These are phyloP conservation scores for Leucosticte australis DNA, from an alignment of 2,113 vertebrate genomes.

Conservation along the genomic window DNA sequence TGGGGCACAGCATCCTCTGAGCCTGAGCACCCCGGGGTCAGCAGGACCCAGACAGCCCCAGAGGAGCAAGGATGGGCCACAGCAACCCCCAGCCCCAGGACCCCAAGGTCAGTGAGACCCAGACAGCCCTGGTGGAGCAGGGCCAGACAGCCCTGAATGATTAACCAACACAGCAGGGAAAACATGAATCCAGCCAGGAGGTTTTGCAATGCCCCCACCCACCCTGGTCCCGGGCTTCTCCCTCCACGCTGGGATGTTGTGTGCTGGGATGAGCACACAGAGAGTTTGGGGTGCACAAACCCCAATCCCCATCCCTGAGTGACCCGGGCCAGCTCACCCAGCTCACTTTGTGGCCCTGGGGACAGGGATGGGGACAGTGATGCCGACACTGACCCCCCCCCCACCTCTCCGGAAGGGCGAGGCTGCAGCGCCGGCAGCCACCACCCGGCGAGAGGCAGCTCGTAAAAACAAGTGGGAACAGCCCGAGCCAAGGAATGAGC, in stretches of 20 bases:
- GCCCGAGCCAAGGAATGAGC: neutral
- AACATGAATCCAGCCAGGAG: neutral
- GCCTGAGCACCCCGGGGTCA: rapidly evolving
- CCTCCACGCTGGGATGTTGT: neutral
- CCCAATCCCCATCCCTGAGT: rapidly evolving
- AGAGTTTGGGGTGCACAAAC: neutral
- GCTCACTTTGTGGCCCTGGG: rapidly evolving
- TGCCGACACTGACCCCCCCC: neutral
- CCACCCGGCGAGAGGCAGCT: conserved; percentile 6
- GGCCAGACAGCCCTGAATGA: neutral
- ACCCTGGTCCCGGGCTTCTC: neutral
- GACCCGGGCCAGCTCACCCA: rapidly evolving
- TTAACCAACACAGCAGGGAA: neutral
- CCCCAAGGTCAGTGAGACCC: neutral
- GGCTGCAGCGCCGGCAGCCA: neutral
- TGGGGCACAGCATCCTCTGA: rapidly evolving
- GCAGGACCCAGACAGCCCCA: rapidly evolving
- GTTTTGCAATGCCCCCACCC: neutral
- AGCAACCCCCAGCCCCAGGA: too few species aligned
- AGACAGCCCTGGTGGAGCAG: neutral
- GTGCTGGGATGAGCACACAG: neutral
- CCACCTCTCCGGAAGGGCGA: neutral
- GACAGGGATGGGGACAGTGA: rapidly evolving
- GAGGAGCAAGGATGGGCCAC: neutral
- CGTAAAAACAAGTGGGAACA: neutral